Evolutionary conservation across 2,113 vertebrate genomes (phyloP).

Genomic region (Sardina pilchardus): DNA sequence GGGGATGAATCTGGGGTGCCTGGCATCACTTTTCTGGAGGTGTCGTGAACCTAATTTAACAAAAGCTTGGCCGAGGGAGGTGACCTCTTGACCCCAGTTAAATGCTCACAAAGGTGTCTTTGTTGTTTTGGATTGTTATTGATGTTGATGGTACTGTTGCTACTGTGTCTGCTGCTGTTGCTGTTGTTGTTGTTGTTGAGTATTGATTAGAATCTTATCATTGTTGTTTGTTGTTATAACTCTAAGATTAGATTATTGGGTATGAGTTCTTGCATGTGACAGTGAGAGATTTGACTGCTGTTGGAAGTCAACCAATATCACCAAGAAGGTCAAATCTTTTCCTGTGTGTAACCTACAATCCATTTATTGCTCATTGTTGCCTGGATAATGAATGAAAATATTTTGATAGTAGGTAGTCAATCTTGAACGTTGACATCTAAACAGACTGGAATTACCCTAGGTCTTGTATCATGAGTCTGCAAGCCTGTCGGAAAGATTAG

Average conservation of each 20-base stretch:
- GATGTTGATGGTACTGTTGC: not conserved
- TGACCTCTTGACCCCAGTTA: not conserved
- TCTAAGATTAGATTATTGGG: not conserved
- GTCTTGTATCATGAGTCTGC: not conserved
- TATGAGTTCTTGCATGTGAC: not conserved
- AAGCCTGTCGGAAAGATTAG: slow-evolving; percentile 23
- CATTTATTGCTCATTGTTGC: not conserved
- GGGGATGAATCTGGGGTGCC: not conserved
- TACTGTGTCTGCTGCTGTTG: not conserved
- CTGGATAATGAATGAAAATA: not conserved
- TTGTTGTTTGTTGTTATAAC: not conserved
- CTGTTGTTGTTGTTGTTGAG: not conserved
- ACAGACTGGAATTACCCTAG: slow-evolving; percentile 11
- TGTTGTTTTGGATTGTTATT: not conserved
- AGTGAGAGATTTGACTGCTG: not conserved
- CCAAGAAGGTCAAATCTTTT: not conserved
- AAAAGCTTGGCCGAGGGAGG: not conserved
- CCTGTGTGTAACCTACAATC: not conserved
- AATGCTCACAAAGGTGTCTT: not conserved
- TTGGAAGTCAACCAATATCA: not conserved
- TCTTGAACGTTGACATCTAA: not conserved
- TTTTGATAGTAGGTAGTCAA: not conserved
- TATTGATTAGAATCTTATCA: not conserved
- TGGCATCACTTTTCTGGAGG: not conserved
- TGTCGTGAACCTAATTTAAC: not conserved